phyloP scores from a whole-genome alignment of 2,797 vertebrate species.

The Darevskia mixta region DNA sequence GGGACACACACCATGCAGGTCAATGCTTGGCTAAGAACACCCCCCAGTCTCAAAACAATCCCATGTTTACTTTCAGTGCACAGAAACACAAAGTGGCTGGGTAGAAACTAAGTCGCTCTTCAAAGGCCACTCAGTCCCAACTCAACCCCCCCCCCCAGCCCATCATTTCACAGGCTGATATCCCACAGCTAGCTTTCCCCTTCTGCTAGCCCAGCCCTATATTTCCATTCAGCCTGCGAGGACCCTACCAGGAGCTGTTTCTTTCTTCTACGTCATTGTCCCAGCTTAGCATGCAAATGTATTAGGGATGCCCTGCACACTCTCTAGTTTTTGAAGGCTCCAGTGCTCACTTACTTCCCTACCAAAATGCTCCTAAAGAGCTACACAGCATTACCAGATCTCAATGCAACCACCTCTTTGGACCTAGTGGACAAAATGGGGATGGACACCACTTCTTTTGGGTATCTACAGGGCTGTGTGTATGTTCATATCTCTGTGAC shows the following conservation, averaged over 20 bases:
- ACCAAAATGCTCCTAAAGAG: background rate
- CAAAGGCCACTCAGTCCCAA: constrained; percentile 9
- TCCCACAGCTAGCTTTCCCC: background rate
- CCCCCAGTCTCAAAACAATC: constrained; percentile 27
- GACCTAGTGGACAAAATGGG: background rate
- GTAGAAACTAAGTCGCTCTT: constrained; percentile 7
- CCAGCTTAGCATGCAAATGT: background rate
- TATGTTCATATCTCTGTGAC: background rate
- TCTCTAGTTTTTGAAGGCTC: background rate
- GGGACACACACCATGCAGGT: constrained; percentile 34
- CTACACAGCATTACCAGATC: background rate
- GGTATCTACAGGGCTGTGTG: background rate
- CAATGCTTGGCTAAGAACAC: constrained; percentile 40
- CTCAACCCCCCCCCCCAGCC: background rate
- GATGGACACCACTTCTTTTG: background rate
- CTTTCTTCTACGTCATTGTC: background rate
- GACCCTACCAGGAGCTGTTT: background rate
- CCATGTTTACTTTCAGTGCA: constrained; percentile 35
- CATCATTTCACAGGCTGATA: background rate
- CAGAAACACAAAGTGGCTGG: constrained; percentile 28
- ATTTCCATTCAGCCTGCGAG: constrained; percentile 18
- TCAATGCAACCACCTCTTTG: background rate
- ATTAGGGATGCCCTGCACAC: background rate
- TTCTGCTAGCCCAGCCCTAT: background rate
- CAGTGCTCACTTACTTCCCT: background rate